Evolutionary conservation across 2,888 invertebrate species (phyloP).

Genomic region (Pandemis heparana): DNA sequence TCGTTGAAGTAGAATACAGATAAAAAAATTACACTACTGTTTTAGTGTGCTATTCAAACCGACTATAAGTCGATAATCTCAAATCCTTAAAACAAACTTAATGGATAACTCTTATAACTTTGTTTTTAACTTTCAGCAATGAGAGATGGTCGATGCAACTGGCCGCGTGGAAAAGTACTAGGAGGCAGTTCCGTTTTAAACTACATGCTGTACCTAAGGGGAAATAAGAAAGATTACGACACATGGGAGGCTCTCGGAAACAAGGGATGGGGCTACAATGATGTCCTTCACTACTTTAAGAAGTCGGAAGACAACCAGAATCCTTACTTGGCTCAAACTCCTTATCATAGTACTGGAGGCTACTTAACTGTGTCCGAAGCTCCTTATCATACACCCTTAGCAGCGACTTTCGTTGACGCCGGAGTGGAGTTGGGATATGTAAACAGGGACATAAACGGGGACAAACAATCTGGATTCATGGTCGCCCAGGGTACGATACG

Average conservation of each 20-base stretch:
- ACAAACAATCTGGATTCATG: slow-evolving; percentile 95
- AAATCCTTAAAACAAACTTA: neutral
- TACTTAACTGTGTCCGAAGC: slow-evolving; percentile 94
- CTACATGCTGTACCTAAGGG: slow-evolving; percentile 96
- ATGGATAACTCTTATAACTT: neutral
- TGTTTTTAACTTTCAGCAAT: slow-evolving; percentile 86
- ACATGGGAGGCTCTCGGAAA: slow-evolving; percentile 95
- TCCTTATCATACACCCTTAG: slow-evolving; percentile 94
- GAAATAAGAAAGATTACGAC: slow-evolving; percentile 96
- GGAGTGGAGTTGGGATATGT: slow-evolving; percentile 94
- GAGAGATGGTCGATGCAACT: slow-evolving; percentile 94
- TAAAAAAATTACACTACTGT: too few relatives aligned
- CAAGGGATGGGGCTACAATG: slow-evolving; percentile 94
- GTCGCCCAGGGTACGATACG: slow-evolving; percentile 93
- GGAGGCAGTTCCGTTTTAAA: slow-evolving; percentile 96
- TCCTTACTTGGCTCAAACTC: slow-evolving; percentile 92
- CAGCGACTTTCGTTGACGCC: slow-evolving; percentile 92
- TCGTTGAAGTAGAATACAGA: too few relatives aligned
- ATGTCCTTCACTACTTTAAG: slow-evolving; percentile 93
- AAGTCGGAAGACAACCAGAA: slow-evolving; percentile 97
- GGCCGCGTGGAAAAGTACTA: slow-evolving; percentile 96
- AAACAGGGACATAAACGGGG: slow-evolving; percentile 95
- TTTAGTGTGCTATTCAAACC: too few relatives aligned
- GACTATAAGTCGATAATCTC: neutral
- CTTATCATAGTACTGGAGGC: slow-evolving; percentile 92